Evolutionary conservation across 1,140 invertebrate genomes (phyloP).

Genomic region (Archegozetes longisetosus): DNA sequence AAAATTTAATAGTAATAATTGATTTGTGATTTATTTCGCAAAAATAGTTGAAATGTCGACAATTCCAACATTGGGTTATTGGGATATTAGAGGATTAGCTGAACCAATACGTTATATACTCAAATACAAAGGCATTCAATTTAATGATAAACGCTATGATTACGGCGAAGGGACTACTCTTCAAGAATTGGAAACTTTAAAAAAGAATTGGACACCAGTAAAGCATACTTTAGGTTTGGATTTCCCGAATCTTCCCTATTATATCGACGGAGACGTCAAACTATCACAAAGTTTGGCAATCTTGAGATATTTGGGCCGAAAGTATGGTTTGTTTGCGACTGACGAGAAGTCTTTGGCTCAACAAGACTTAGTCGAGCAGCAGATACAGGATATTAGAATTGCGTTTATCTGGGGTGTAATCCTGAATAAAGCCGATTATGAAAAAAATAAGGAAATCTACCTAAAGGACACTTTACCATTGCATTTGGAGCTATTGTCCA

Average conservation of each 20-base stretch:
- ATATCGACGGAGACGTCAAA: neutral
- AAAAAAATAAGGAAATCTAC: conserved; percentile 17
- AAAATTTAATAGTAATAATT: too few species aligned
- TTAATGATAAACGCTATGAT: conserved; percentile 40
- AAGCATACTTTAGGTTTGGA: conserved; percentile 25
- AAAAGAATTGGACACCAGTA: neutral
- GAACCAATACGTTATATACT: conserved; percentile 56
- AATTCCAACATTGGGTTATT: conserved; percentile 44
- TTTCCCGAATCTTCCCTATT: conserved; percentile 27
- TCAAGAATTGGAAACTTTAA: neutral
- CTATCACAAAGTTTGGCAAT: conserved; percentile 34
- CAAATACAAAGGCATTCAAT: conserved; percentile 46
- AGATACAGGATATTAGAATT: conserved; percentile 32
- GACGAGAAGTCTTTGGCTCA: conserved; percentile 29
- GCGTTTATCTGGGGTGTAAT: conserved; percentile 24
- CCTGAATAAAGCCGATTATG: conserved; percentile 21
- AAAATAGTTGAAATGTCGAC: too few species aligned
- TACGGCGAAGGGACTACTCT: neutral
- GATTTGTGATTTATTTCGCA: too few species aligned
- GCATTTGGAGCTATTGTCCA: conserved; percentile 26
- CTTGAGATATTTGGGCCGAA: conserved; percentile 32
- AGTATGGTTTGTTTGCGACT: conserved; percentile 24
- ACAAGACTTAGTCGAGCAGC: conserved; percentile 32
- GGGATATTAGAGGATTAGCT: conserved; percentile 45
- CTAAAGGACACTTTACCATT: conserved; percentile 21